Evolutionary conservation across 1,140 invertebrate species (phyloP), one percentile per base, ranked within the genome.

Genomic region (Philotrypesis tridentata): DNA sequence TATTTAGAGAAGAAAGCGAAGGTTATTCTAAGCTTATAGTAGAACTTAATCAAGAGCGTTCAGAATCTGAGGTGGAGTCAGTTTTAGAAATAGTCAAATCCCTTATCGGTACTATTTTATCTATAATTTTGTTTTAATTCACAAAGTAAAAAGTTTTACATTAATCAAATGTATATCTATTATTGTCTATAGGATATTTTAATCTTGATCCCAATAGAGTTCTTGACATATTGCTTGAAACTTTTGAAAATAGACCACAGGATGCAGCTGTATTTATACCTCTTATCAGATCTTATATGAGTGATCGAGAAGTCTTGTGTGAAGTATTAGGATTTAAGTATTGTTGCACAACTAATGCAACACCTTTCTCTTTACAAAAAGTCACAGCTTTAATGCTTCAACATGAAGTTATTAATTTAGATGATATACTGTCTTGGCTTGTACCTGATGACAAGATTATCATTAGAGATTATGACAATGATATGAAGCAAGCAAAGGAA

Each of bases 191-290:
- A 98, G 98, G 99, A 88, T 99, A 98, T 91, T 99, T 99, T 89
- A 99, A 99, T 93, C 94, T 99, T 87, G 99, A 99, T 92, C 99
- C 99, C 25, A 99, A 99, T 90, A 93, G 99, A 87, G 98, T 99
- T 0, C 92, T 99, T 81, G 99, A 99, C 89, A 96, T 99, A 77
- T 96, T 99, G 82, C 92, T 99, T 79, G 98, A 99, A 92, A 97
- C 97, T 17, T 99, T 99, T 93, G 98, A 99, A 91, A 96, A 95
- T 85, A 95, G 96, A 80, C 95, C 96, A 11, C 93, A 96, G 83
- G 92, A 94, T 84, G 94, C 95, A 89, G 92, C 93, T 68, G 93
- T 98, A 85, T 99, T 98, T 90, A 95, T 98, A 89, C 94, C 95
- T 12, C 91, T 99, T 37, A 93, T 99, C 73, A 94, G 94, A 85